Percentiles rank a stretch among this genome's conserved stretches.
phyloP scores from a whole-genome alignment of 2,113 vertebrate genomes.

The Procavia capensis region DNA sequence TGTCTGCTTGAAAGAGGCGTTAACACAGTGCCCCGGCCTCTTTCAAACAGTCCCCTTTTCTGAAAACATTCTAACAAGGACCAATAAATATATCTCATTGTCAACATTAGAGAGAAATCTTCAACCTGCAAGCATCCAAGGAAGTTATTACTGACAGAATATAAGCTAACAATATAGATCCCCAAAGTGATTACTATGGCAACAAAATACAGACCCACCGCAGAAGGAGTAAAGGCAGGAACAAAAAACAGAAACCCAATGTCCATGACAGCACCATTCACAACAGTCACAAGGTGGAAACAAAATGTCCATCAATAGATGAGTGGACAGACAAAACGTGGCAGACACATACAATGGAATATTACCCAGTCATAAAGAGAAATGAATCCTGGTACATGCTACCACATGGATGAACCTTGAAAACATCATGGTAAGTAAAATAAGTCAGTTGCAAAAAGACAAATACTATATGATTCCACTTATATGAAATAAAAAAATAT shows the following conservation, averaged over 20 bases:
- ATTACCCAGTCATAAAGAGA: neutral
- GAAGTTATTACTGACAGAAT: neutral
- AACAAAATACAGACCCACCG: neutral
- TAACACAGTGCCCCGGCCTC: neutral
- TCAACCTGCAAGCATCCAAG: neutral
- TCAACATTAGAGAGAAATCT: neutral
- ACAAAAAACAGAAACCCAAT: neutral
- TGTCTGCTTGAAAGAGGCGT: neutral
- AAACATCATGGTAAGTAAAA: neutral
- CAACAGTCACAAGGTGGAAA: too few relatives aligned
- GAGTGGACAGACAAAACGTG: neutral
- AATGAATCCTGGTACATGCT: neutral
- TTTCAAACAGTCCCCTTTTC: neutral
- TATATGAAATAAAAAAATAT: neutral
- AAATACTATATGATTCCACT: neutral
- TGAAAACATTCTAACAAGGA: neutral
- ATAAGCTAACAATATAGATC: neutral
- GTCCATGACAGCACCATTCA: neutral
- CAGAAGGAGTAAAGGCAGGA: neutral
- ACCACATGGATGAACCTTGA: neutral
- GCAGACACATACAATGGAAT: neutral
- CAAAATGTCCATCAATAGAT: neutral
- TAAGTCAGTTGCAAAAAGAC: neutral
- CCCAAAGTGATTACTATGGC: neutral
- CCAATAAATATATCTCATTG: neutral